Base-by-base conservation (phyloP, 2,113 vertebrate genomes). In the Tupaia tana region DNA sequence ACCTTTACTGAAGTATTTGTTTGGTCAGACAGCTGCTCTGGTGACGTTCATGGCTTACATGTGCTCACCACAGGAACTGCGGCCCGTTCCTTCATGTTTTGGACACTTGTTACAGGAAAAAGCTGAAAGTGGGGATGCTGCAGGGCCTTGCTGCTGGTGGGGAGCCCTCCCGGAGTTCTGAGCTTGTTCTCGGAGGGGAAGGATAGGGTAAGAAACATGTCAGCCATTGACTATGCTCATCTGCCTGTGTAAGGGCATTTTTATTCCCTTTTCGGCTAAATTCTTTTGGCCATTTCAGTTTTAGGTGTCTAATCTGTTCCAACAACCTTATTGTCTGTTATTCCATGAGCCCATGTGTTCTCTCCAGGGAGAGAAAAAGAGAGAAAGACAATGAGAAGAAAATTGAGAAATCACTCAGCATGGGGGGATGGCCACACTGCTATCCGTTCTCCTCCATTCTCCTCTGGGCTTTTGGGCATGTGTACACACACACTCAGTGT, bases 21-120 rank as follows among this genome's bases (percentile, higher is more conserved):
- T 3, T 3, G 0, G 64, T 52, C 27, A 19, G 69, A 29, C 5
- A 13, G 0, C 18, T 14, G 15, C 29, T 24, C 19, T 74, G 24
- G 22, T 13, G 11, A 13, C 6, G 11, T 54, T 73, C 71, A 11
- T 0, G 0, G 34, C n/a, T 24, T 10, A 29, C n/a, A 24, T 0
- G 0, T 7, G 13, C n/a, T 79, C 9, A 56, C 29, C 25, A 15
- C 7, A 0, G 70, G 67, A 89, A 75, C 22, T 18, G 3, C 43
- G 7, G 75, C 18, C 16, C 10, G 14, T 59, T 1, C 27, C 4
- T 25, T 54, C 52, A 54, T 13, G 25, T 31, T 31, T 56, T 54
- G 56, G 58, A 83, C 27, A 18, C 2, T 20, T 31, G 52, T 54
- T 54, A 66, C 61, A 31, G 6, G 5, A 15, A 64, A 8, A 10